Evolutionary conservation across 2,797 vertebrate species (phyloP), one percentile per base, ranked within the genome.

Genomic region (Ammospiza maritima): DNA sequence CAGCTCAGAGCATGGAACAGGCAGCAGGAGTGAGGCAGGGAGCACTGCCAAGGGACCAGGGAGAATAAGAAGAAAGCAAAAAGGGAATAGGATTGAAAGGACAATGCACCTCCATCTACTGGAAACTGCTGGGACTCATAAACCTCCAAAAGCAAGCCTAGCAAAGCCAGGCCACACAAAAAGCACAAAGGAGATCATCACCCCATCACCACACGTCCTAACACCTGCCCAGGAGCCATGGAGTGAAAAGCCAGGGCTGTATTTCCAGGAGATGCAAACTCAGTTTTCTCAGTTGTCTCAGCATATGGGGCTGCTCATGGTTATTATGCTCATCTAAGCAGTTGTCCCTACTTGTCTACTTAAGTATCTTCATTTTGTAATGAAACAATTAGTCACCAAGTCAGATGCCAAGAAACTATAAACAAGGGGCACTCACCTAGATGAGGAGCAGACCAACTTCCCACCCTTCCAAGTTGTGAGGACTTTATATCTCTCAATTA

Each of bases 151-250:
- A 87, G 34, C 67, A 73, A 91, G n/a, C 44, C 72, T 17, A 32
- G 51, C n/a, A 67, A 56, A 72, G 21, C 11, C 75, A 87, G n/a
- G 16, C 9, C 26, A 2, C 0, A 1, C 1, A 10, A 16, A 62
- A 58, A 51, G n/a, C 34, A 32, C 5, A 11, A 40, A 71, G 44
- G 25, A 88, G 19, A 40, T 9, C 8, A 21, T 30, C 5, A 1
- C 11, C n/a, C 18, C 48, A 16, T 27, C 50, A 34, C 5, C 40
- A 27, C 16, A 47, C 50, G 16, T 29, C 58, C 30, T 26, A 10
- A 15, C 0, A 0, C 13, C 57, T 26, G 26, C 44, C 50, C 54
- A 9, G 19, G 13, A 56, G 27, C 5, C 61, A 30, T 4, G 3
- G 17, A 23, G 17, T 6, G 11, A 54, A 25, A 70, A 71, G 27